Percentiles rank a stretch among this genome's conserved stretches.
Evolutionary conservation across 2,797 vertebrate species (phyloP).

Genomic region (Perodicticus potto): DNA sequence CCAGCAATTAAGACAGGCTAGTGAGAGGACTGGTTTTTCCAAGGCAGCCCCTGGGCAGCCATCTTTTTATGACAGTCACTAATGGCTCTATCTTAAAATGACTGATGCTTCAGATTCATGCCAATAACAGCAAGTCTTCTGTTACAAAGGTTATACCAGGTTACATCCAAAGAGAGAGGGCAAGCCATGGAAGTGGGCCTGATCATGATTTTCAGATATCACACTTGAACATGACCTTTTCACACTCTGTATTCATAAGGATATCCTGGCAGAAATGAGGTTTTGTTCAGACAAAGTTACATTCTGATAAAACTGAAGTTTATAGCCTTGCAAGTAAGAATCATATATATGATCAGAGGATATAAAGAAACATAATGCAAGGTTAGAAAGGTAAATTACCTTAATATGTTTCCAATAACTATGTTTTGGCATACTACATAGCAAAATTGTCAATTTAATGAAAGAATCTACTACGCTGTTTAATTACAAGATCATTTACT

Average conservation of each 20-base stretch:
- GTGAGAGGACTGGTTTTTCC: neutral
- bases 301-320: conserved; percentile 63
- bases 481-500: conserved; percentile 25
- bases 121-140: conserved; percentile 46
- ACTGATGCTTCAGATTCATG: conserved; percentile 20
- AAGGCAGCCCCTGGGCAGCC: neutral
- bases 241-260: conserved; percentile 37
- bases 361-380: conserved; percentile 29
- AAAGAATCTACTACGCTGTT: neutral
- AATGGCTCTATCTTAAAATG: neutral
- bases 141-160: conserved; percentile 55
- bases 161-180: conserved; percentile 60
- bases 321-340: conserved; percentile 52
- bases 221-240: conserved; percentile 12
- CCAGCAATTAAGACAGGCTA: neutral
- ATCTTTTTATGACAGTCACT: neutral
- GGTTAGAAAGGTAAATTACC: conserved; percentile 11
- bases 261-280: conserved; percentile 28
- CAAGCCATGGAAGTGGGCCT: neutral
- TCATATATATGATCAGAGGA: neutral
- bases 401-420: conserved; percentile 31
- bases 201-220: conserved; percentile 11
- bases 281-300: conserved; percentile 48
- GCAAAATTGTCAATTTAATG: conserved; percentile 27
- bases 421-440: neutral